These are phyloP conservation scores for Dallia pectoralis DNA, from an alignment of 2,797 vertebrate genomes.

Conservation along the genomic window DNA sequence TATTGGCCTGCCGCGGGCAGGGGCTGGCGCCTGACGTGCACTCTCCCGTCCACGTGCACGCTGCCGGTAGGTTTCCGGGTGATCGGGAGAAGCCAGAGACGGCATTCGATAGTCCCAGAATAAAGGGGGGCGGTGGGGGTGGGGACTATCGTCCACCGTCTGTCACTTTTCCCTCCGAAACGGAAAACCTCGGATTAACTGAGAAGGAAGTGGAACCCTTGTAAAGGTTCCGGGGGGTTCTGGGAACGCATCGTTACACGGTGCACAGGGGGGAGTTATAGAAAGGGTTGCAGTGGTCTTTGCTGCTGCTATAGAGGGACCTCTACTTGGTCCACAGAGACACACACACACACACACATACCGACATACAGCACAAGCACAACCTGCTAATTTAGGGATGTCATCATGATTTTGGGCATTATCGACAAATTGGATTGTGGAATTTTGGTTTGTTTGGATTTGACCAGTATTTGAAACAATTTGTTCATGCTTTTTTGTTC, in stretches of 20 bases:
- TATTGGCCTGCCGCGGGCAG: constrained; percentile 55
- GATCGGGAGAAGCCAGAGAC: constrained; percentile 69
- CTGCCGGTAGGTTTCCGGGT: constrained; percentile 49
- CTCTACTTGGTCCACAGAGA: constrained; percentile 26
- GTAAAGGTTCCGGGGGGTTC: constrained; percentile 25
- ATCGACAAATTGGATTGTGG: background rate
- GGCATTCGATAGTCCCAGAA: constrained; percentile 67
- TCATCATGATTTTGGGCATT: background rate
- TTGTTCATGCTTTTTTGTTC: constrained; percentile 45
- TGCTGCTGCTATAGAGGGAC: background rate
- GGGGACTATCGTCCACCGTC: constrained; percentile 65
- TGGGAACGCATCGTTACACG: constrained; percentile 40
- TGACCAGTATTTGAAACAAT: constrained; percentile 19
- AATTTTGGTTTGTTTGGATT: constrained; percentile 14
- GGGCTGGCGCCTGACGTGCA: constrained; percentile 56
- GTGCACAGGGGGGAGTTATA: constrained; percentile 66
- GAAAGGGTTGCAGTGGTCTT: constrained; percentile 53
- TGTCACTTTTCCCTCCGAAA: constrained; percentile 64
- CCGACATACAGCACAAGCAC: background rate
- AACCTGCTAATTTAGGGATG: background rate
- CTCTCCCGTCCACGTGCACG: constrained; percentile 49
- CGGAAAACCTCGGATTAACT: constrained; percentile 37
- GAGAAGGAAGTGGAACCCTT: constrained; percentile 19
- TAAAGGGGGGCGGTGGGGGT: constrained; percentile 41
- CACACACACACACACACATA: constrained; percentile 19